A percentile compares a stretch with the other conserved stretches of the same genome.
Evolutionary conservation across 2,797 vertebrate species (phyloP).

Genomic region (Sebastiscus tertius): DNA sequence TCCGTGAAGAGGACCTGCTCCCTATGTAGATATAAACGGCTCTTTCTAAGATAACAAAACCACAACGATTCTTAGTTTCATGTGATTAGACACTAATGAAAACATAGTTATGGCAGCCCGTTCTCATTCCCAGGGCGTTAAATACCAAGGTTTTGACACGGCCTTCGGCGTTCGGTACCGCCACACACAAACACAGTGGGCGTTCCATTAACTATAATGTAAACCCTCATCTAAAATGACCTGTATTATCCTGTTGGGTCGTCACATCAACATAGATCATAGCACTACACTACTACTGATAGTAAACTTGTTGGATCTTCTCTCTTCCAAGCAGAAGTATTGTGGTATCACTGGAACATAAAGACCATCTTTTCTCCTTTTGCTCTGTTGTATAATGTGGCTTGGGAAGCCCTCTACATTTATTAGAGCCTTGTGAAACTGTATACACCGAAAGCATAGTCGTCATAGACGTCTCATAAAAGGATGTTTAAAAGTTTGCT

Average conservation of each 20-base stretch:
- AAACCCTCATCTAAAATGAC: background rate
- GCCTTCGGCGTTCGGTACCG: no score
- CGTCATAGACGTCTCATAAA: slow-evolving; percentile 13
- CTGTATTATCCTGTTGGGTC: background rate
- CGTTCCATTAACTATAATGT: no score
- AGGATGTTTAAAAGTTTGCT: slow-evolving; percentile 1
- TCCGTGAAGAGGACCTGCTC: no score
- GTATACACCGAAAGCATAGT: slow-evolving; percentile 1
- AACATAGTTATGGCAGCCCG: no score
- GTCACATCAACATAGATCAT: background rate
- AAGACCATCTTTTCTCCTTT: background rate
- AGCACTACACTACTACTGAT: background rate
- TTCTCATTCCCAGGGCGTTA: no score
- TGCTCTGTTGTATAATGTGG: slow-evolving; percentile 1
- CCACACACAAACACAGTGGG: no score
- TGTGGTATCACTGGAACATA: background rate
- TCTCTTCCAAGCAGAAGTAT: background rate
- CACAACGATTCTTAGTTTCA: no score
- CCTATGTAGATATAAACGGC: no score
- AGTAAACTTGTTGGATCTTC: background rate
- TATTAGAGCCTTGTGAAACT: slow-evolving; percentile 36
- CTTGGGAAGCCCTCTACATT: background rate
- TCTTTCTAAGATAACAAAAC: no score
- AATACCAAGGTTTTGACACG: no score
- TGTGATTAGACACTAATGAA: no score